These are phyloP conservation scores for Neoniphon sammara DNA, from an alignment of 2,797 vertebrate species.

Conservation along the genomic window DNA sequence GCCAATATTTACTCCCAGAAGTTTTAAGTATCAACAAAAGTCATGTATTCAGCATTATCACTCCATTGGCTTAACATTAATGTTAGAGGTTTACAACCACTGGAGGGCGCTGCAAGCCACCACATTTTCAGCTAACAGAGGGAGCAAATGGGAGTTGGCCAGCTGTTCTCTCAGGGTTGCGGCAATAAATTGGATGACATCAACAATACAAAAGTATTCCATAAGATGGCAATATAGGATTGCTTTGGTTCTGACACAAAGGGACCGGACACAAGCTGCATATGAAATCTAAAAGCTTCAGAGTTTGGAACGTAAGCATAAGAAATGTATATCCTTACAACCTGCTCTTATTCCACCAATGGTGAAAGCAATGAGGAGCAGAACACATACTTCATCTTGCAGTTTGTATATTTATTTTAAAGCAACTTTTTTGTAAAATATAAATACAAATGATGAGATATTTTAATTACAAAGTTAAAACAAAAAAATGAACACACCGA, in stretches of 20 bases:
- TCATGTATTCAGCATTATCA: neutral
- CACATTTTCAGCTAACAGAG: neutral
- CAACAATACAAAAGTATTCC: conserved; percentile 56
- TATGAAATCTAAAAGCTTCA: neutral
- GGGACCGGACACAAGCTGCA: neutral
- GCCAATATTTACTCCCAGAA: no score
- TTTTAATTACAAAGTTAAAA: conserved; percentile 99
- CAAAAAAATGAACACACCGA: conserved; percentile 93
- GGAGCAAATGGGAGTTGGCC: neutral
- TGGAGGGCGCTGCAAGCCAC: conserved; percentile 55
- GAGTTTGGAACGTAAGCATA: no score
- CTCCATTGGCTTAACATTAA: neutral
- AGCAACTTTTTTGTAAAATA: conserved; percentile 98
- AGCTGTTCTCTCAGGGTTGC: conserved; percentile 12
- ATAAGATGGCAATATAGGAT: conserved; percentile 72
- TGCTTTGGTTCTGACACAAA: neutral
- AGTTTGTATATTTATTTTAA: conserved; percentile 90
- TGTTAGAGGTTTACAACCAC: neutral
- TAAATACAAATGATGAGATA: conserved; percentile 99
- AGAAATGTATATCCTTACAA: conserved; percentile 1
- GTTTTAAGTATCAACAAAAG: neutral
- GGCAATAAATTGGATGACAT: conserved; percentile 15
- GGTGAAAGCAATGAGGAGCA: conserved; percentile 25
- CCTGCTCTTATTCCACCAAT: conserved; percentile 20
- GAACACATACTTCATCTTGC: conserved; percentile 66